phyloP scores from a whole-genome alignment of 2,113 vertebrate genomes.

The Actenoides lindsayi region DNA sequence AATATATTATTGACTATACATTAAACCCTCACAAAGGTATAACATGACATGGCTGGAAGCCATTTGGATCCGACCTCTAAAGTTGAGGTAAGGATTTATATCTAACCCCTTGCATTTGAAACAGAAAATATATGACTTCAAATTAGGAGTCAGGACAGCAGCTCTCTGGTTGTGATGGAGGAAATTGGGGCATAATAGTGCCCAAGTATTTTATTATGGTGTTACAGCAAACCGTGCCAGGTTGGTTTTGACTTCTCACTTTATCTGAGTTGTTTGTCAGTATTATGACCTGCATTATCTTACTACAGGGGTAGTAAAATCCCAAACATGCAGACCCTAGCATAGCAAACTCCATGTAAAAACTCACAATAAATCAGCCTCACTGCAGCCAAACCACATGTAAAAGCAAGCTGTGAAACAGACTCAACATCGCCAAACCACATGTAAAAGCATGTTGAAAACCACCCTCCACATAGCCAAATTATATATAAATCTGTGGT shows the following conservation, averaged over 20 bases:
- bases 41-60: background rate
- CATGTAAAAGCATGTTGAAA: slow-evolving; percentile 46
- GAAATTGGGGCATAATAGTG: background rate
- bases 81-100: background rate
- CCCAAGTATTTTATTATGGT: background rate
- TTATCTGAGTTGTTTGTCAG: background rate
- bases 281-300: background rate
- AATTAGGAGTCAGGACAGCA: background rate
- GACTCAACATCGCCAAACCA: slow-evolving; percentile 27
- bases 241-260: background rate
- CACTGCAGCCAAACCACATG: slow-evolving; percentile 58
- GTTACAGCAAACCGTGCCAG: background rate
- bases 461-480: background rate
- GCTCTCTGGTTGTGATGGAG: fast-evolving
- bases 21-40: background rate
- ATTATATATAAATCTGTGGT: background rate
- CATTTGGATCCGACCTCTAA: background rate
- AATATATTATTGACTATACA: background rate
- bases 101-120: background rate
- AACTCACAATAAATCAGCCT: slow-evolving; percentile 3
- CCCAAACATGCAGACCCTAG: background rate
- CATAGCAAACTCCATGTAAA: background rate
- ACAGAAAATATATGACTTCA: background rate
- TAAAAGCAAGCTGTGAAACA: slow-evolving; percentile 63
- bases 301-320: background rate